phyloP scores from a whole-genome alignment of 2,797 vertebrate genomes.

The Hoplostethus atlanticus region DNA sequence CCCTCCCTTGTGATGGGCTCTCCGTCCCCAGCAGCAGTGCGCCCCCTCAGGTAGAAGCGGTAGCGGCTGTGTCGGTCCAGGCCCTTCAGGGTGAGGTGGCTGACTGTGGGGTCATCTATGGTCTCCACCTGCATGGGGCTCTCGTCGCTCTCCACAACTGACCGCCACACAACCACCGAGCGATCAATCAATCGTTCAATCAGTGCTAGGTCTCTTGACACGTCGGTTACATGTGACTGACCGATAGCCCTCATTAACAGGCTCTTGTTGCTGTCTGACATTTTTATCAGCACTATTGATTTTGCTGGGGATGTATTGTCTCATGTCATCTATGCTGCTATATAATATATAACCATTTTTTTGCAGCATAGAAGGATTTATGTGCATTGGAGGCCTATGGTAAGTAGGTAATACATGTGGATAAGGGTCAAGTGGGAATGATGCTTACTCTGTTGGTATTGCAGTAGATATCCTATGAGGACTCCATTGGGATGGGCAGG shows the following conservation, averaged over 20 bases:
- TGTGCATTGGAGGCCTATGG: neutral
- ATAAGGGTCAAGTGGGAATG: neutral
- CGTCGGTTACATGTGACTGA: constrained; percentile 43
- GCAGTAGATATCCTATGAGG: constrained; percentile 85
- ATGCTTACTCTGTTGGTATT: constrained; percentile 85
- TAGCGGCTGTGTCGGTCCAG: constrained; percentile 86
- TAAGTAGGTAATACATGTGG: neutral
- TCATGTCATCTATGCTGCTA: neutral
- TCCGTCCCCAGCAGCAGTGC: constrained; percentile 84
- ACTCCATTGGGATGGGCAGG: constrained; percentile 86
- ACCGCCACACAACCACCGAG: constrained; percentile 31
- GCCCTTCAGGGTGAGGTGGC: constrained; percentile 78
- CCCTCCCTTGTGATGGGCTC: constrained; percentile 82
- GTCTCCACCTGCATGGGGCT: constrained; percentile 73
- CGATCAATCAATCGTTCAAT: constrained; percentile 33
- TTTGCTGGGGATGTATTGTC: constrained; percentile 22
- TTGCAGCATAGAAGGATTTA: neutral
- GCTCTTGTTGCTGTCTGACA: constrained; percentile 31
- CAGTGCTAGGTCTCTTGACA: constrained; percentile 33
- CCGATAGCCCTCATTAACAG: constrained; percentile 61
- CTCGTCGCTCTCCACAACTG: constrained; percentile 78
- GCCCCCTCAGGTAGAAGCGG: constrained; percentile 87
- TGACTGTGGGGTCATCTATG: constrained; percentile 70
- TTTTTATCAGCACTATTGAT: constrained; percentile 52
- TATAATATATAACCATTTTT: neutral